A percentile compares a stretch with the other conserved stretches of the same genome.
These are phyloP conservation scores for Penaeus indicus DNA, from an alignment of 1,140 invertebrate species.

Conservation along the genomic window DNA sequence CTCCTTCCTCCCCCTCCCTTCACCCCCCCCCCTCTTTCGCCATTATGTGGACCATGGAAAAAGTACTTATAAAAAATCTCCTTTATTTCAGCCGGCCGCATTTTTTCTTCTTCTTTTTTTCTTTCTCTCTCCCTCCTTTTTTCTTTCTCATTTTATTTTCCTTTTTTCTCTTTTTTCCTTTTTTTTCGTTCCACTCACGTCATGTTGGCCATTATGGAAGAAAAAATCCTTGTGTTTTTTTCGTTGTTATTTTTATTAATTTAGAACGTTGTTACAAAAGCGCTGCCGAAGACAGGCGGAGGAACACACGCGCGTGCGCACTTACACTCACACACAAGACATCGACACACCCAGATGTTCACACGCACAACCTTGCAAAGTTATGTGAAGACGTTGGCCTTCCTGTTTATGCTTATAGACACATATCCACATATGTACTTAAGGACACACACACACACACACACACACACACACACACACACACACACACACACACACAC, in stretches of 20 bases:
- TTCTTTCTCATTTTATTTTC: slow-evolving; percentile 36
- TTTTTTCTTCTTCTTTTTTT: slow-evolving; percentile 42
- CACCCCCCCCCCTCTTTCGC: not conserved
- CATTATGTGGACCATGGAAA: slow-evolving; percentile 47
- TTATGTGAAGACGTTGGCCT: too few relatives aligned
- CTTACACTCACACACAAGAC: too few relatives aligned
- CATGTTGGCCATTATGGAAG: slow-evolving; percentile 52
- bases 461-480: too few relatives aligned
- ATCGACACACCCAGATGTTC: too few relatives aligned
- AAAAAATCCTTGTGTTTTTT: slow-evolving; percentile 40
- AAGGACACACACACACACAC: too few relatives aligned
- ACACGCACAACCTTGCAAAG: too few relatives aligned
- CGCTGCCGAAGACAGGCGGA: slow-evolving; percentile 23
- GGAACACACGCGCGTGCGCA: not conserved
- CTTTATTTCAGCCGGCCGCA: slow-evolving; percentile 44
- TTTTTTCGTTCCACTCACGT: slow-evolving; percentile 41
- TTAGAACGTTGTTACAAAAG: slow-evolving; percentile 50
- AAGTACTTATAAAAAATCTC: slow-evolving; percentile 29
- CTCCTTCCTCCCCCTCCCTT: not conserved
- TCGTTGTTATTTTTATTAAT: slow-evolving; percentile 48
- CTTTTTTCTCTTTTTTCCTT: not conserved
- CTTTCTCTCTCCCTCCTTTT: slow-evolving; percentile 17
- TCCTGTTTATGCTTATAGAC: too few relatives aligned
- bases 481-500: too few relatives aligned
- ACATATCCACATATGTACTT: too few relatives aligned